Base-by-base conservation (phyloP, 2,797 vertebrate genomes). In the Peromyscus aztecus region DNA sequence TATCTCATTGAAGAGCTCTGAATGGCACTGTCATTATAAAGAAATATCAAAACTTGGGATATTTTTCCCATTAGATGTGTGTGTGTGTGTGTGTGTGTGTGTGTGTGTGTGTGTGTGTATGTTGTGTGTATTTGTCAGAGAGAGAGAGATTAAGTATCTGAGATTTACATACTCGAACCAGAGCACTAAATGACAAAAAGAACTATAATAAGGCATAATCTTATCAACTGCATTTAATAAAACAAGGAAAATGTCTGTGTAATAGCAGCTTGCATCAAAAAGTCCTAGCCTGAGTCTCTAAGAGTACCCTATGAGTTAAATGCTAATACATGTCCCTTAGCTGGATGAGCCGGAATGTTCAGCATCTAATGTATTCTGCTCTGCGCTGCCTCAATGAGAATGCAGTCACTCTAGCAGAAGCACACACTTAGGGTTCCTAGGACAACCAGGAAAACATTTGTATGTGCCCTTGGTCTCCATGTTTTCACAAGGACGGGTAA, bases 371-470 rank as follows among this genome's bases (percentile, higher is more conserved):
- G 14, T 82, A 93, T 80, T 83, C 76, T 3, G 71, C 57, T 93
- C 96, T 96, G 93, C 13, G 4, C 52, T 89, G 37, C 49, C 21
- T 96, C 90, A 71, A 43, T 12, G n/a, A 63, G 43, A 76, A 57
- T n/a, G 17, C 65, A 89, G 46, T 19, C 59, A 55, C 31, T 27
- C 8, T 46, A 63, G 34, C 7, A 52, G 19, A 93, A 24, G 63
- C 69, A 71, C 37, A 69, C 55, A 61, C 23, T 29, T 21, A 57
- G 17, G 87, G 95, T 85, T 97, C 96, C 96, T 75, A 11, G 81
- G 87, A 78, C 87, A 95, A 95, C 94, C 73, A 83, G 40, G 23
- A 65, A 95, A 94, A 84, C 86, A 96, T 63, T 52, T 24, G 37
- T 11, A 29, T 81, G 46, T 23, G 23, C 29, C 77, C 40, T 6